Base-by-base conservation (phyloP, 2,113 vertebrate species). In the Pseudopipra pipra region DNA sequence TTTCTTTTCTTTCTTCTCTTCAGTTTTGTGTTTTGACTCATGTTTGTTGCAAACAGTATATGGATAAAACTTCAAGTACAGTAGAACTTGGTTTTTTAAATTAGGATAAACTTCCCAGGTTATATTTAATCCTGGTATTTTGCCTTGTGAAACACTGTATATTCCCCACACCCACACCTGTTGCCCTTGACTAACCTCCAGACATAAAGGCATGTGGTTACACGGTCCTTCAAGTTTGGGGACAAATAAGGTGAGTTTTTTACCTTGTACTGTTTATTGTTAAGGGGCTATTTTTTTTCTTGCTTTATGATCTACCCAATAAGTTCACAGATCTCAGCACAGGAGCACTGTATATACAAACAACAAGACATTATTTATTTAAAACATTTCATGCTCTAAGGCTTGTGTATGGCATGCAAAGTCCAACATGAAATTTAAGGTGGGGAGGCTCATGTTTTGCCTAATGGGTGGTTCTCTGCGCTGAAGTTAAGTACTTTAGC, bases 291-390 rank as follows among this genome's bases (percentile, higher is more conserved):
- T 71, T 89, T 63, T 61, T 59, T 90, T 73, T 46, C 55, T 91
- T 71, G 67, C 67, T 87, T 96, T 91, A 87, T 39, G 22, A 90
- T 68, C 90, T 78, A 74, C 77, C 65, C 31, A 41, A 19, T 56
- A 85, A 93, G 44, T 27, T 80, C 80, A 19, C 23, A 85, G 37
- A 67, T 56, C 18, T 66, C 54, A n/a, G 77, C 47, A 66, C 82
- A 95, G 70, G 22, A 95, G 47, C 43, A 51, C 3, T 96, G 93
- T 95, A 76, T 96, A 95, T 62, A 93, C 85, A 89, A 95, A 67
- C 77, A 97, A 96, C 91, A 94, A 87, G 56, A 41, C 58, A 20
- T 66, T 97, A 91, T 95, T 97, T 96, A 96, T 88, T 96, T 95
- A 85, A 96, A 94, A 96, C 91, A 96, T 66, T 33, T 68, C 90